Base-by-base conservation (phyloP, 1,140 invertebrate genomes). In the Fopius arisanus region DNA sequence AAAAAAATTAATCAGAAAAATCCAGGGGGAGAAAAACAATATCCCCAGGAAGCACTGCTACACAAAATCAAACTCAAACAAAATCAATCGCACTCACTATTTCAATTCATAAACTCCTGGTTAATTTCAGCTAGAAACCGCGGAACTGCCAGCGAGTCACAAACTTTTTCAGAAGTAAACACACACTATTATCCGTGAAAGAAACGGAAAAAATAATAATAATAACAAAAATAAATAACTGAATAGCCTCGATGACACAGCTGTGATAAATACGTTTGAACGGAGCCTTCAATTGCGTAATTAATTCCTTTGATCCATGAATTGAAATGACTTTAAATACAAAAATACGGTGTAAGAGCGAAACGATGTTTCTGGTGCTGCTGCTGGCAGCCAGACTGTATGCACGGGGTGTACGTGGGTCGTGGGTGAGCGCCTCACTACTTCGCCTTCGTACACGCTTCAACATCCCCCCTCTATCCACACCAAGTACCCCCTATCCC, bases 331-430 rank as follows among this genome's bases (percentile, higher is more conserved):
- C 43, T 48, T 48, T n/a, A 48, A 66, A 40, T 40, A 67, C 7
- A 40, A 67, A 48, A 69, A 69, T 48, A 69, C 16, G 12, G 62
- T 33, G 62, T 0, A 59, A 10, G 23, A 65, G 29, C 62, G 26
- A 23, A 33, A 54, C 28, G 51, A 68, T 67, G 74, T 69, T 67
- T 40, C 28, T 70, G 40, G 40, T 72, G 70, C 63, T 72, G 63
- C 70, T 72, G 63, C 62, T 68, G 65, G 41, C 74, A 68, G 74
- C 74, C 43, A 67, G 74, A 75, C 74, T 71, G 63, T 70, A 63
- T 68, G 66, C 51, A 68, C 72, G 21, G 71, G 65, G 71, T 72
- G 70, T 72, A 23, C 51, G 70, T 67, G 43, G 62, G 40, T 67
- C 74, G 68, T 67, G 69, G 51, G 69, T 69, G 74, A 71, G 69